Conservation (phyloP, 2,888 invertebrate genomes). For the Crematogaster levior region DNA sequence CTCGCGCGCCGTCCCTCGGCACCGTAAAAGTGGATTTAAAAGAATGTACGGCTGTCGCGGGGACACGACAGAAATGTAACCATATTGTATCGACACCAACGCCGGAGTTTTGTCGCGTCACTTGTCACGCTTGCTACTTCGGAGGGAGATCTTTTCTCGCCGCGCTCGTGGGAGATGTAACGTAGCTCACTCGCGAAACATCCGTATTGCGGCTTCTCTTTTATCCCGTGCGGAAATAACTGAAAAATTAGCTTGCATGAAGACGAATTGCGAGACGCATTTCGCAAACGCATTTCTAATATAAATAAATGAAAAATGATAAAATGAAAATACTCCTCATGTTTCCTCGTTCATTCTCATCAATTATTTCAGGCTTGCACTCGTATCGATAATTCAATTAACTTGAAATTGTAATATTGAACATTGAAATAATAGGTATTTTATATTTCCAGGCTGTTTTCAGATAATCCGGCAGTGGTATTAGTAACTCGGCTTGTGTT, state of each 20-base stretch:
- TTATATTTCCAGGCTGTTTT: neutral
- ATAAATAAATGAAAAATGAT: neutral
- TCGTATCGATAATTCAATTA: constrained; percentile 34
- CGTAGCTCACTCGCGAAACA: neutral
- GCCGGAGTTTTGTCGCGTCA: constrained; percentile 25
- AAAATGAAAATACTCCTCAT: neutral
- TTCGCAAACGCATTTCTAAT: constrained; percentile 25
- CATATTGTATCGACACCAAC: constrained; percentile 42
- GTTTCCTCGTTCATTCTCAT: neutral
- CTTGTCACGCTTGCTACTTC: constrained; percentile 37
- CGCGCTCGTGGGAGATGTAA: neutral
- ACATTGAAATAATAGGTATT: constrained; percentile 20
- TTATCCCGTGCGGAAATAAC: neutral
- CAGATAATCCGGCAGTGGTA: constrained; percentile 1
- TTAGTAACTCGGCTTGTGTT: constrained; percentile 6
- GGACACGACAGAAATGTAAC: constrained; percentile 32
- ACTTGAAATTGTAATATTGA: constrained; percentile 25
- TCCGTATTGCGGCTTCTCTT: neutral
- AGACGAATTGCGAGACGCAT: constrained; percentile 15
- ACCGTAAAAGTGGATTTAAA: constrained; percentile 67
- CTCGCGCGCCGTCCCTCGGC: constrained; percentile 35
- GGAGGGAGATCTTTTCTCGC: constrained; percentile 5
- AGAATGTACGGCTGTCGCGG: neutral
- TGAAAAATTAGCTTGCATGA: constrained; percentile 28
- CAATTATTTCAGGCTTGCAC: constrained; percentile 3